These are phyloP conservation scores for Tachina lurida DNA, from an alignment of 2,888 invertebrate genomes.

Conservation along the genomic window DNA sequence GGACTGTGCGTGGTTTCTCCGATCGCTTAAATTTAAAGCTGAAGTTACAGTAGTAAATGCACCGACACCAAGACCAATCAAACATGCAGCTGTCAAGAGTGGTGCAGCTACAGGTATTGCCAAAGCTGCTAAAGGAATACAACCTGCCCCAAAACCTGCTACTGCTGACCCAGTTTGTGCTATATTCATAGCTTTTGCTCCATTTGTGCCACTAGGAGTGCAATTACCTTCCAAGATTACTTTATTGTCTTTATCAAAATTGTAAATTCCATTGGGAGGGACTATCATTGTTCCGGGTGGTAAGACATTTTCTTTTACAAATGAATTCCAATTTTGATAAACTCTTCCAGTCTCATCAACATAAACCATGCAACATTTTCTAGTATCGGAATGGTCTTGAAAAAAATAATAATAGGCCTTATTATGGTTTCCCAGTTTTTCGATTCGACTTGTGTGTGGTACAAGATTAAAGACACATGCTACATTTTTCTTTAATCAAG, in stretches of 20 bases:
- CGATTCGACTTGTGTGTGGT: no score
- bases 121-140: conserved; percentile 73
- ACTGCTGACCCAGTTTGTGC: conserved; percentile 75
- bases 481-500: no score
- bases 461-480: no score
- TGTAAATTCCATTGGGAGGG: conserved; percentile 82
- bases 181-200: conserved; percentile 57
- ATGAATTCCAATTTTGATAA: conserved; percentile 83
- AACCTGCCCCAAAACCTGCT: conserved; percentile 75
- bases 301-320: conserved; percentile 82
- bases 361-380: conserved; percentile 80
- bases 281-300: conserved; percentile 83
- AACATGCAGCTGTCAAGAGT: conserved; percentile 74
- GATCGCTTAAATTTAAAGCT: conserved; percentile 75
- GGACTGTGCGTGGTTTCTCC: conserved; percentile 79
- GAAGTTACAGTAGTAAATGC: conserved; percentile 77
- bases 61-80: conserved; percentile 74
- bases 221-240: conserved; percentile 74
- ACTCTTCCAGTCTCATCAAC: conserved; percentile 82
- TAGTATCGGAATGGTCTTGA: conserved; percentile 72
- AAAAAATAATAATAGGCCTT: not conserved
- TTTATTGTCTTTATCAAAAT: conserved; percentile 49
- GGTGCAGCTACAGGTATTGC: conserved; percentile 76
- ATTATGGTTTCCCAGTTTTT: not conserved
- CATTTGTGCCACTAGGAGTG: conserved; percentile 76